phyloP scores from a whole-genome alignment of 2,797 vertebrate genomes.

The Aeoliscus strigatus region DNA sequence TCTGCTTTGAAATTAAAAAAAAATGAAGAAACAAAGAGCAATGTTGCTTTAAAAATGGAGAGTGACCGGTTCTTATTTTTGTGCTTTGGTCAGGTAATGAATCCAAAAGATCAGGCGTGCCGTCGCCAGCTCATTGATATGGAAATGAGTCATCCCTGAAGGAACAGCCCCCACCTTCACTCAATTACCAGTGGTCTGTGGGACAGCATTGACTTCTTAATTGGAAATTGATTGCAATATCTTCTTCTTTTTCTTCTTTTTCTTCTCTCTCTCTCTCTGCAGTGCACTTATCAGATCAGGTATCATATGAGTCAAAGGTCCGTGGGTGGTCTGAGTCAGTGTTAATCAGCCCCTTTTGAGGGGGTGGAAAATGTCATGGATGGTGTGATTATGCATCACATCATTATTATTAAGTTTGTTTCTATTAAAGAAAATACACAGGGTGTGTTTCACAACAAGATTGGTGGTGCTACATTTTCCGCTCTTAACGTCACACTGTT shows the following conservation, averaged over 20 bases:
- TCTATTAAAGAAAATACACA: neutral
- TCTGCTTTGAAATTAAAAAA: slow-evolving; percentile 19
- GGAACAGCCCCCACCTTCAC: slow-evolving; percentile 42
- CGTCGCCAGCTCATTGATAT: slow-evolving; percentile 68
- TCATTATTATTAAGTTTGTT: too few relatives aligned
- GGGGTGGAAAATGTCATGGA: slow-evolving; percentile 5
- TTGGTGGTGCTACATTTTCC: neutral
- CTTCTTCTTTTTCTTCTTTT: slow-evolving; percentile 42
- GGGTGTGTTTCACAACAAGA: neutral
- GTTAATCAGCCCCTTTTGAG: slow-evolving; percentile 25
- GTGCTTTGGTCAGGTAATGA: slow-evolving; percentile 47
- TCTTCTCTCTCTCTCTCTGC: slow-evolving; percentile 31
- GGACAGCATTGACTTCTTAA: slow-evolving; percentile 51
- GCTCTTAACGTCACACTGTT: neutral
- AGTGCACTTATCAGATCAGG: slow-evolving; percentile 44
- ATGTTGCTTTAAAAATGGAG: slow-evolving; percentile 2
- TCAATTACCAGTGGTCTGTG: slow-evolving; percentile 43
- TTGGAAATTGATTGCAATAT: slow-evolving; percentile 64
- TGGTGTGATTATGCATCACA: slow-evolving; percentile 18
- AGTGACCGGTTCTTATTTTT: slow-evolving; percentile 42
- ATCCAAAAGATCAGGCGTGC: slow-evolving; percentile 31
- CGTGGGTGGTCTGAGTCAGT: slow-evolving; percentile 29
- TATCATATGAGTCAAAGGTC: slow-evolving; percentile 42
- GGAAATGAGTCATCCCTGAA: slow-evolving; percentile 59
- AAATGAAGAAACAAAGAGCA: too few relatives aligned